Conservation (phyloP, 2,888 invertebrate species). For the Dione vanillae region DNA sequence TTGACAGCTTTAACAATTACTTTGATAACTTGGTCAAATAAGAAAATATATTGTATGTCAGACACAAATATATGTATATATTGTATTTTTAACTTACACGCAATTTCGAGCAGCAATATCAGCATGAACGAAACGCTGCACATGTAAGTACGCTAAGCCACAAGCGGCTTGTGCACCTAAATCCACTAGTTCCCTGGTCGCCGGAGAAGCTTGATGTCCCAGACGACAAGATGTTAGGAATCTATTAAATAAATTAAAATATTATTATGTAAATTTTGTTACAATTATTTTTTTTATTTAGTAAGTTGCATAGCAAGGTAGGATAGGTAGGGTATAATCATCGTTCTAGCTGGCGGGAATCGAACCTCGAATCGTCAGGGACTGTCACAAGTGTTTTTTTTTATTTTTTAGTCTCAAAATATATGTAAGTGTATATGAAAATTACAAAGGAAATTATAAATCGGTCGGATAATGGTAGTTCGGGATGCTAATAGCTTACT, state of each 20-base stretch:
- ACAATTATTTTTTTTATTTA: too few species aligned
- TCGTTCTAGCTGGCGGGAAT: too few species aligned
- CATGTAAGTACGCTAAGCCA: conserved; percentile 94
- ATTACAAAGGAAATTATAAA: neutral
- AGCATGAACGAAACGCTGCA: conserved; percentile 93
- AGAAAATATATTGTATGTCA: too few species aligned
- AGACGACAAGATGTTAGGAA: conserved; percentile 79
- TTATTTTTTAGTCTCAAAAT: too few species aligned
- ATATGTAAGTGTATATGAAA: neutral
- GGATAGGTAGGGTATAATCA: too few species aligned
- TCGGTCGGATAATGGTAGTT: neutral
- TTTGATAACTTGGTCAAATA: too few species aligned
- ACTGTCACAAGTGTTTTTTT: too few species aligned
- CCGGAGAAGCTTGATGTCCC: conserved; percentile 79
- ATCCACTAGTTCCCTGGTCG: conserved; percentile 92
- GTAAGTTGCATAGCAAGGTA: too few species aligned
- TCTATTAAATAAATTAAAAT: conserved; percentile 52
- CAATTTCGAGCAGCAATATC: conserved; percentile 97
- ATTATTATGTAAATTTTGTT: neutral
- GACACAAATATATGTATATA: neutral
- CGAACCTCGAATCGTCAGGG: too few species aligned
- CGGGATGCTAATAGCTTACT: conserved; percentile 11
- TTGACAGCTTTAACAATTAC: too few species aligned
- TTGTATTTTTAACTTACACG: conserved; percentile 88
- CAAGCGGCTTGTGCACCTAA: conserved; percentile 94